phyloP scores from a whole-genome alignment of 2,113 vertebrate species.

The Syngnathus scovelli region DNA sequence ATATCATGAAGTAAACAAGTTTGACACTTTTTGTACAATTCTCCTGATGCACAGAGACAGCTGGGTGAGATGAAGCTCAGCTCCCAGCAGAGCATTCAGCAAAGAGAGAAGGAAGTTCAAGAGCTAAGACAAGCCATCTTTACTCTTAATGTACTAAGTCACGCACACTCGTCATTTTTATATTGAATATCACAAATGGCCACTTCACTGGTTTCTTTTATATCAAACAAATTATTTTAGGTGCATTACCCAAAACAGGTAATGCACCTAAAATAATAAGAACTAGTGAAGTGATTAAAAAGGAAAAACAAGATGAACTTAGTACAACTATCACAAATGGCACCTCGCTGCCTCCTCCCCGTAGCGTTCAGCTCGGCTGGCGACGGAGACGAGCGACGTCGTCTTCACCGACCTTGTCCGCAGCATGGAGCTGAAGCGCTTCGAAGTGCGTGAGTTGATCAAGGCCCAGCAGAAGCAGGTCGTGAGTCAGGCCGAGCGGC shows the following conservation, averaged over 20 bases:
- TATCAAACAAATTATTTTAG: too few relatives aligned
- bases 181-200: not conserved
- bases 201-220: too few relatives aligned
- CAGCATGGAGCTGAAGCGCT: conserved; percentile 65
- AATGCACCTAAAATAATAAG: too few relatives aligned
- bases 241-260: too few relatives aligned
- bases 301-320: too few relatives aligned
- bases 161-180: not conserved
- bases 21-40: not conserved
- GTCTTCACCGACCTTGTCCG: conserved; percentile 66
- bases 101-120: conserved; percentile 61
- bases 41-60: conserved; percentile 41
- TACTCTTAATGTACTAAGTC: conserved; percentile 61
- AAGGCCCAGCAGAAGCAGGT: conserved; percentile 60
- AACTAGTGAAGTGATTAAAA: too few relatives aligned
- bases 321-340: not conserved
- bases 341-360: not conserved
- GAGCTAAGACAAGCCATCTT: conserved; percentile 66
- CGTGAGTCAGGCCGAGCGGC: conserved; percentile 53
- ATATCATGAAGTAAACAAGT: not conserved
- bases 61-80: conserved; percentile 55
- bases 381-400: conserved; percentile 58
- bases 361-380: conserved; percentile 58
- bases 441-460: conserved; percentile 70
- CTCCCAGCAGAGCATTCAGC: conserved; percentile 58